Evolutionary conservation across 2,888 invertebrate genomes (phyloP), one percentile per base, ranked within the genome.

Genomic region (Trissolcus japonicus): DNA sequence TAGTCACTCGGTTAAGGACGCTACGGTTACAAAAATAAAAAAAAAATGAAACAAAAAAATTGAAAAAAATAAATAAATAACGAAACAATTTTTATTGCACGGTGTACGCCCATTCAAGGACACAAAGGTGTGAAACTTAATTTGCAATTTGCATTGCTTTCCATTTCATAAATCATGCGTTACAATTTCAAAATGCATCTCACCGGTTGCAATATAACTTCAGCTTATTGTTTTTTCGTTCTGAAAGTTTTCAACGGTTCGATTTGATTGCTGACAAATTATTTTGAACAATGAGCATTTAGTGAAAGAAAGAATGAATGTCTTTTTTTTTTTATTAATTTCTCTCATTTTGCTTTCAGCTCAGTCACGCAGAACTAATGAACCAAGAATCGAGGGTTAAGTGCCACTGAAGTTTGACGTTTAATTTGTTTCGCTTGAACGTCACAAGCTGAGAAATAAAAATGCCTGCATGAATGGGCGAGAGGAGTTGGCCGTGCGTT

Each of bases 1-100:
- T 63, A 55, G 46, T 50, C 53, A 63, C 53, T 54, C 53, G 54
- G 54, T 63, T 54, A 63, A 63, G 54, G 53, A 43, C 54, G 53
- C 40, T 29, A 29, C n/a, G n/a, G n/a, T 13, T 13, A 6, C 11
- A 14, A 21, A 43, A 40, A 19, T 2, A 13, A 9, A 51, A 61
- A 61, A 61, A 7, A 17, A 7, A 6, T 25, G 0, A 25, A 51
- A 51, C 50, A 50, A 6, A 35, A 2, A 16, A 48, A 29, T 4
- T 25, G 25, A 25, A 4, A 25, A 25, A 25, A 4, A 25, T 4
- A 4, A 25, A 25, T 0, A 51, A 61, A 61, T 51, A n/a, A 35
- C 6, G 29, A 25, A 46, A 25, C n/a, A 50, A 14, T 17, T 50
- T 60, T 60, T 60, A 50, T 19, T 17, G 21, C 19, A 7, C 35